Conservation (phyloP, 53 echinoderm and acorn worm genomes). For the Mesocentrotus franciscanus region DNA sequence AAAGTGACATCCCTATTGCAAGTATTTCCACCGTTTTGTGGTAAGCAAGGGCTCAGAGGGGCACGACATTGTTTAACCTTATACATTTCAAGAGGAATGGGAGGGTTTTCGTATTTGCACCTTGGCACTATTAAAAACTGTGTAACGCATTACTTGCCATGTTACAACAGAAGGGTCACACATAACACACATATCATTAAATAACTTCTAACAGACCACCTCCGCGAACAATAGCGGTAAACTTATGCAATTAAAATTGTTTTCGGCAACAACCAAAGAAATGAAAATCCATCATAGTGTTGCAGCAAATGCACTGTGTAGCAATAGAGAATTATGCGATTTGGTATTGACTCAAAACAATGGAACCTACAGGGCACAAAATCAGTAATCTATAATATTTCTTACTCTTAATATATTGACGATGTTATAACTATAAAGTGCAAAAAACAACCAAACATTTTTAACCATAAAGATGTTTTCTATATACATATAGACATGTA, state of each 20-base stretch:
- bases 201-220: too few relatives aligned
- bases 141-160: too few relatives aligned
- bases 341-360: neutral
- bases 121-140: too few relatives aligned
- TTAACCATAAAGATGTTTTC: neutral
- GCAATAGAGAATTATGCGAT: neutral
- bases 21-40: neutral
- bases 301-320: neutral
- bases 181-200: too few relatives aligned
- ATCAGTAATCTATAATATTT: neutral
- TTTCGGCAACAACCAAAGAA: neutral
- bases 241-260: too few relatives aligned
- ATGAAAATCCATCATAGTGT: neutral
- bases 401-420: neutral
- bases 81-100: too few relatives aligned
- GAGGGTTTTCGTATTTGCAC: too few relatives aligned
- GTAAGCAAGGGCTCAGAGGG: neutral
- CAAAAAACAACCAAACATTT: neutral
- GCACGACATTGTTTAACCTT: neutral
- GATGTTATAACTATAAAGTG: neutral
- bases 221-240: too few relatives aligned
- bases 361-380: neutral
- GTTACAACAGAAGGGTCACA: too few relatives aligned
- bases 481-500: conserved; percentile 7
- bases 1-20: neutral